Evolutionary conservation across 2,888 invertebrate genomes (phyloP).

Genomic region (Hypolimnas misippus): DNA sequence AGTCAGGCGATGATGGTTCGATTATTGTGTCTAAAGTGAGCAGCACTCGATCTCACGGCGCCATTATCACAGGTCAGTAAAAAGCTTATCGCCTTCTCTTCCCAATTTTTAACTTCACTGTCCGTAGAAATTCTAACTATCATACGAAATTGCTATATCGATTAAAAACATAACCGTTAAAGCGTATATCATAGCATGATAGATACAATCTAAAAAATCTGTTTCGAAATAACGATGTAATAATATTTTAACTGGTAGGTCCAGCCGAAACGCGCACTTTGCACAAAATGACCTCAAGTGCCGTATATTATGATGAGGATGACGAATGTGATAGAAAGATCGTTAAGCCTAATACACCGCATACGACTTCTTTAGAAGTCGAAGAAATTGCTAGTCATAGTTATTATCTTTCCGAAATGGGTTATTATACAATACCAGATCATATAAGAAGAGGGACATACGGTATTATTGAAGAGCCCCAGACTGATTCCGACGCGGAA

Average conservation of each 20-base stretch:
- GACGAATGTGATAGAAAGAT: conserved; percentile 69
- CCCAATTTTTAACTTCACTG: conserved; percentile 47
- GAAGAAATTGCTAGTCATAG: conserved; percentile 86
- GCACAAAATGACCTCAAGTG: conserved; percentile 86
- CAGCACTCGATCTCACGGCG: conserved; percentile 85
- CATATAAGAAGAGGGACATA: conserved; percentile 72
- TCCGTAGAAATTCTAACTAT: conserved; percentile 36
- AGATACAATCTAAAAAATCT: conserved; percentile 48
- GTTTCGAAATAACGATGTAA: conserved; percentile 63
- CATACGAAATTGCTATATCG: conserved; percentile 48
- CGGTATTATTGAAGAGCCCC: conserved; percentile 80
- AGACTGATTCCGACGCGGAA: conserved; percentile 79
- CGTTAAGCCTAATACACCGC: conserved; percentile 76
- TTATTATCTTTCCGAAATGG: conserved; percentile 82
- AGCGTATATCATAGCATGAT: conserved; percentile 57
- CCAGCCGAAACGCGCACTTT: conserved; percentile 87
- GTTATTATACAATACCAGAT: conserved; percentile 74
- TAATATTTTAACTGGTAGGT: conserved; percentile 85
- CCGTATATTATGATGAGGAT: conserved; percentile 84
- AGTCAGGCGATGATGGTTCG: conserved; percentile 75
- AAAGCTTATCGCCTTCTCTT: conserved; percentile 69
- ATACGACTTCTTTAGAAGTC: conserved; percentile 81
- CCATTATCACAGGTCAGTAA: conserved; percentile 86
- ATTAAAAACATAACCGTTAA: conserved; percentile 47
- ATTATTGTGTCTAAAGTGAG: conserved; percentile 84